phyloP scores from a whole-genome alignment of 2,888 invertebrate species.

The Parthenolecanium corni region DNA sequence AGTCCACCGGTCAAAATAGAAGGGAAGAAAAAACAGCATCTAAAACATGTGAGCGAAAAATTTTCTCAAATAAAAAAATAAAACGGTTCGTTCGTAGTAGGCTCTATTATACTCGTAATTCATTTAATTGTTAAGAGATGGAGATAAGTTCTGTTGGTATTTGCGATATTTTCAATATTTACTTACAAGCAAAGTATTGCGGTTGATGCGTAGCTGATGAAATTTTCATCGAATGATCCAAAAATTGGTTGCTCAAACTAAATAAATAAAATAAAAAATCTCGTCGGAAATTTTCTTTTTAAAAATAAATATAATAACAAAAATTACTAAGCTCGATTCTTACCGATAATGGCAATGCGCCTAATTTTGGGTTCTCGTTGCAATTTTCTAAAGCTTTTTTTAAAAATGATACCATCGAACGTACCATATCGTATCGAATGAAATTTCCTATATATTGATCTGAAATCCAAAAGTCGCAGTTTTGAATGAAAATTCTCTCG shows the following conservation, averaged over 20 bases:
- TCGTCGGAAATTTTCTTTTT: too few species aligned
- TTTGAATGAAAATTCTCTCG: too few species aligned
- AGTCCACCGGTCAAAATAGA: slow-evolving; percentile 35
- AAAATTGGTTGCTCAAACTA: slow-evolving; percentile 58
- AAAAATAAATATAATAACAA: too few species aligned
- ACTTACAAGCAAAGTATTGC: slow-evolving; percentile 67
- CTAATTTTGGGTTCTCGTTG: slow-evolving; percentile 46
- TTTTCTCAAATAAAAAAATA: too few species aligned
- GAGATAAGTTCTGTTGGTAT: background rate
- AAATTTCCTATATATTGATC: slow-evolving; percentile 73
- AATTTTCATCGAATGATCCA: slow-evolving; percentile 55
- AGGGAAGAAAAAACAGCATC: slow-evolving; percentile 36
- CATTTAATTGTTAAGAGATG: background rate
- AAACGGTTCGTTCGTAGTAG: background rate
- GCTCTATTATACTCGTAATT: too few species aligned
- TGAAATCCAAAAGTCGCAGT: slow-evolving; percentile 39
- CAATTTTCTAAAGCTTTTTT: slow-evolving; percentile 52
- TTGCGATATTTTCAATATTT: too few species aligned
- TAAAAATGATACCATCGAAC: slow-evolving; percentile 57
- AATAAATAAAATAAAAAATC: too few species aligned
- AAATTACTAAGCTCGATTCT: slow-evolving; percentile 31
- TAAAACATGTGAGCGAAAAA: slow-evolving; percentile 25
- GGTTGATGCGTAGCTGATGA: slow-evolving; percentile 71
- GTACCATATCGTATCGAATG: slow-evolving; percentile 55
- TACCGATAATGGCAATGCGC: slow-evolving; percentile 47